Evolutionary conservation across 2,888 invertebrate species (phyloP), one percentile per base, ranked within the genome.

Genomic region (Melieria crassipennis): DNA sequence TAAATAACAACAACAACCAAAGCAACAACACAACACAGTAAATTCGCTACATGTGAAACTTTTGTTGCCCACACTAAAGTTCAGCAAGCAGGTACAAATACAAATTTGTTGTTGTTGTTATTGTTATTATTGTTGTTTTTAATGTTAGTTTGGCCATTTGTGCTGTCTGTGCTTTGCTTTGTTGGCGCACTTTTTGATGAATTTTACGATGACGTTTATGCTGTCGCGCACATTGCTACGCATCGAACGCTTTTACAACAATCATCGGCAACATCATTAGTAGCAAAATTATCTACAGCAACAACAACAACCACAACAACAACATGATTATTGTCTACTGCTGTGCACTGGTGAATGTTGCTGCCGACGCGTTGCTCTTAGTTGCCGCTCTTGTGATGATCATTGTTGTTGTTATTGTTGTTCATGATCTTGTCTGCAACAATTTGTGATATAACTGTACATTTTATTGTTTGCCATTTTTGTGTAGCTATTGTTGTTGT

Each of bases 381-480:
- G 30, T 30, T 30, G 30, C 30, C 30, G 30, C 30, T 2, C 1
- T 30, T 2, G 3, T 30, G 30, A 30, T 30, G 30, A 10, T 43
- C 7, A 13, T 65, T 65, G 1, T 55, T 55, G 64, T 55, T 55
- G 10, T 55, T 7, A 1, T 30, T 30, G 3, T 30, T 30, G 30
- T 30, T 30, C 30, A 30, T 30, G 30, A 30, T 30, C 30, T 30
- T 30, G 30, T 30, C 30, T 30, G 30, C 30, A 50, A 30, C 61
- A 68, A 68, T 68, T 68, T 62, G 68, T 68, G 62, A 62, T 62
- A 60, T 68, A 68, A 68, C 68, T 50, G 68, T 62, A 16, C 52
- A 42, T 46, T 68, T 58, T 52, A 13, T 45, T 13, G 46, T 68
- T 61, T 52, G 52, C 43, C 60, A n/a, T 48, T 57, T 48, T 43